Base-by-base conservation (phyloP, 2,113 vertebrate species). In the Catharus fuscescens region DNA sequence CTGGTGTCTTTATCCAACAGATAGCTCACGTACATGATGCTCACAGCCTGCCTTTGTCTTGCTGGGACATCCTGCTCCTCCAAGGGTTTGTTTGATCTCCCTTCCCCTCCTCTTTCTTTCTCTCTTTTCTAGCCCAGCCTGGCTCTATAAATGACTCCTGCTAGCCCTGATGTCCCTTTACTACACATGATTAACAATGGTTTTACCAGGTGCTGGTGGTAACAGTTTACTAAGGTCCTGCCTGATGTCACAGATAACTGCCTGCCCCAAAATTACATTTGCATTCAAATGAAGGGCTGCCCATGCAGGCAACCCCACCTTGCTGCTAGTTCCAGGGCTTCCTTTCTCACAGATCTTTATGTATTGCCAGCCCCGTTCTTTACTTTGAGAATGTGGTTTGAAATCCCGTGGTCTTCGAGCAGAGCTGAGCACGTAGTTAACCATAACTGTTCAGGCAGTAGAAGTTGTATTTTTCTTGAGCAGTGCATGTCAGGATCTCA, bases 1-100 rank as follows among this genome's bases (percentile, higher is more conserved):
- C 97, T 98, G 98, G 72, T 98, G 90, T 99, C 98, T 97, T 99
- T 99, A 97, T 99, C 98, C 98, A 99, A 96, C 95, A 98, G 96
- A 81, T 98, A 99, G 96, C 98, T 98, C 97, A 99, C 98, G 88
- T 99, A 98, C 98, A 99, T 98, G 98, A 97, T 98, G 97, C 94
- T 94, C 93, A 97, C 93, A 97, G 93, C 93, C 97, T 82, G 93
- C 95, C 94, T 95, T 94, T 93, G 95, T 94, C 90, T 57, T 96
- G 97, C 98, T 92, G 98, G 95, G 97, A 98, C 99, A 99, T 99
- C 97, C 94, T 98, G 98, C 95, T 98, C 97, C 97, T 90, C 44
- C 7, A 73, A 92, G 93, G 38, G 87, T 74, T 83, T 61, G 91
- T 94, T 96, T 95, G 97, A 95, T 94, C 90, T 96, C 81, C 62